phyloP scores from a whole-genome alignment of 1,140 invertebrate species.

The Lepidurus arcticus region DNA sequence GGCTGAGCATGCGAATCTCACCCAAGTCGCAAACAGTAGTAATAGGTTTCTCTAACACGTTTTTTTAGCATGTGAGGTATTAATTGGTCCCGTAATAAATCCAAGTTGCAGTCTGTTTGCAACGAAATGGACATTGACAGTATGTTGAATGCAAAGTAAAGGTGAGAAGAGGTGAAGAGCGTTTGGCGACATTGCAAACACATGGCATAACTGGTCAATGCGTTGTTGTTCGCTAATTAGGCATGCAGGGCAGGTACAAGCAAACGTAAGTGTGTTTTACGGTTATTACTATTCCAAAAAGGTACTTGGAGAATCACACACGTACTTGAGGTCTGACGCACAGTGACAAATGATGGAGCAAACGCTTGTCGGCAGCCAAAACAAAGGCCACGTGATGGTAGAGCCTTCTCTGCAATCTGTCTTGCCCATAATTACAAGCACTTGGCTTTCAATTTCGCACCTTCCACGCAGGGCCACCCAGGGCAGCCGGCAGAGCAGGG shows the following conservation, averaged over 20 bases:
- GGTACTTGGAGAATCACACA: conserved; percentile 1
- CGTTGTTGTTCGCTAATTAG: neutral
- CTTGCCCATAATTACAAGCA: conserved; percentile 15
- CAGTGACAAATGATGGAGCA: conserved; percentile 18
- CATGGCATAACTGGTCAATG: neutral
- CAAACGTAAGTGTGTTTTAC: neutral
- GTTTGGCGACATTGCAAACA: neutral
- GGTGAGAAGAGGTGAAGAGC: neutral
- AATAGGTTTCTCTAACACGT: neutral
- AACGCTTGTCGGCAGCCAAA: conserved; percentile 6
- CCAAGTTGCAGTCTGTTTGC: neutral
- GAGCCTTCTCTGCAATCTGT: neutral
- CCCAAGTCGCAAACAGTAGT: neutral
- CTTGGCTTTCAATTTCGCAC: conserved; percentile 19
- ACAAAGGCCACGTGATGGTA: conserved; percentile 16
- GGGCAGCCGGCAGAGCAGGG: neutral
- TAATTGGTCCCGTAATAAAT: neutral
- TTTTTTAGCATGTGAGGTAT: neutral
- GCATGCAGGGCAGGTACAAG: neutral
- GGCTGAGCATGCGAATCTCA: neutral
- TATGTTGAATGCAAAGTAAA: neutral
- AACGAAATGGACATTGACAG: neutral
- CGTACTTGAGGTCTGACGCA: conserved; percentile 8
- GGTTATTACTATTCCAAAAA: neutral
- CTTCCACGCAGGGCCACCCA: neutral